phyloP scores from a whole-genome alignment of 2,113 vertebrate genomes.

The Chamaetylas fuelleborni region DNA sequence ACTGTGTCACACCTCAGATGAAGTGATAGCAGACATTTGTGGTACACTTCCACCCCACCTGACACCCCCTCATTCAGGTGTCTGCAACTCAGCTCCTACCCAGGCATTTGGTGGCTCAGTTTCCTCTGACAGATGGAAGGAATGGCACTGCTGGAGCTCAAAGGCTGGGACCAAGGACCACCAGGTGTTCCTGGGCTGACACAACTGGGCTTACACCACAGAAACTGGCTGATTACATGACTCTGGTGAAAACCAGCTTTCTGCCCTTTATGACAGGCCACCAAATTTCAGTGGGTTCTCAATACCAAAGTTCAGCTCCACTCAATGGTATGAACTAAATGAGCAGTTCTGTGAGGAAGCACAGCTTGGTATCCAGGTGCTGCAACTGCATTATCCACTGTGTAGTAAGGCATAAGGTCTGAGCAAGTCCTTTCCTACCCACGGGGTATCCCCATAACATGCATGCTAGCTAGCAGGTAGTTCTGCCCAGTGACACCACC shows the following conservation, averaged over 20 bases:
- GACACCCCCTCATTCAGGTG: neutral
- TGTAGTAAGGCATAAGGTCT: neutral
- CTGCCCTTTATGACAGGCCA: neutral
- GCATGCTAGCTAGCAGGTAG: neutral
- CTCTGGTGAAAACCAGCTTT: neutral
- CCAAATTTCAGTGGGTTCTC: neutral
- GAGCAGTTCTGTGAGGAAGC: neutral
- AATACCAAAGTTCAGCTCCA: neutral
- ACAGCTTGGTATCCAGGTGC: neutral
- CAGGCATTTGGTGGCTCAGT: neutral
- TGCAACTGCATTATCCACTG: neutral
- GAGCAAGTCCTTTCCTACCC: neutral
- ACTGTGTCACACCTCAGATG: neutral
- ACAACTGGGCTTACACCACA: neutral
- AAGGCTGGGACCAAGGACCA: neutral
- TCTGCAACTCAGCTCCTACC: neutral
- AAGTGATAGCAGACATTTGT: neutral
- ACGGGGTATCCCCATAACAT: rapidly evolving
- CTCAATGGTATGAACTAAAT: neutral
- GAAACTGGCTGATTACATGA: rapidly evolving
- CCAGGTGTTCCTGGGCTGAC: neutral
- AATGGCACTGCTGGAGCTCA: neutral
- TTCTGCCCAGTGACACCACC: neutral
- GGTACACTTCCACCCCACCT: neutral
- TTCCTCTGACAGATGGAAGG: neutral